Conservation (phyloP, 2,113 vertebrate genomes). For the human region DNA sequence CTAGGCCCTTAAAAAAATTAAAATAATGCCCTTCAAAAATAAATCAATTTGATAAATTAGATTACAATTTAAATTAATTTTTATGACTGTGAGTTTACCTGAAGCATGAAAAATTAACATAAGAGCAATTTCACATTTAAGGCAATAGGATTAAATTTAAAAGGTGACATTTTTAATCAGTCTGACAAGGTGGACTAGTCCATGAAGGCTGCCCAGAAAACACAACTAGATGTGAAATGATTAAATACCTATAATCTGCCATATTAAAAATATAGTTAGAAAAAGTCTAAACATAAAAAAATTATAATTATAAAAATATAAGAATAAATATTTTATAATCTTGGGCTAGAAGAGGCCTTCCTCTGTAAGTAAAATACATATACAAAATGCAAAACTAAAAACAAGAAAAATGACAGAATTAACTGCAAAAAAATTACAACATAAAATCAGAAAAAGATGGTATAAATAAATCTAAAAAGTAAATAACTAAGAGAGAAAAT, state of each 20-base stretch:
- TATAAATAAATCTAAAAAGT: slow-evolving; percentile 1
- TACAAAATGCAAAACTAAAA: not conserved
- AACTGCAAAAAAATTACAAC: not conserved
- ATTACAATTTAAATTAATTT: not conserved
- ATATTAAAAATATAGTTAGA: not conserved
- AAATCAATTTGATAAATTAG: not conserved
- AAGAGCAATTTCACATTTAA: slow-evolving; percentile 6
- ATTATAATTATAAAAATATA: slow-evolving; percentile 7
- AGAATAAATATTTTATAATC: slow-evolving; percentile 19
- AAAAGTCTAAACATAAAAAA: not conserved
- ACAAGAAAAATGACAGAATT: not conserved
- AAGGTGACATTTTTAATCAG: not conserved
- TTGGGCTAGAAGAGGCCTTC: not conserved
- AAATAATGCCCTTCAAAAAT: slow-evolving; percentile 20
- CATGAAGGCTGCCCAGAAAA: not conserved
- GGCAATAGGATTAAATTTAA: not conserved
- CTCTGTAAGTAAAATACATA: not conserved
- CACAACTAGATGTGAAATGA: not conserved
- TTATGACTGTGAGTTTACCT: not conserved
- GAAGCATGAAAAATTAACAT: not conserved
- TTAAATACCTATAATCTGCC: not conserved
- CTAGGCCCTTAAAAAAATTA: not conserved
- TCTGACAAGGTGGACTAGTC: not conserved
- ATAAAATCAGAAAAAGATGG: not conserved
- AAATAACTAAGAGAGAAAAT: not conserved